Evolutionary conservation across 2,888 invertebrate species (phyloP).

Genomic region (Drosophila histrio): DNA sequence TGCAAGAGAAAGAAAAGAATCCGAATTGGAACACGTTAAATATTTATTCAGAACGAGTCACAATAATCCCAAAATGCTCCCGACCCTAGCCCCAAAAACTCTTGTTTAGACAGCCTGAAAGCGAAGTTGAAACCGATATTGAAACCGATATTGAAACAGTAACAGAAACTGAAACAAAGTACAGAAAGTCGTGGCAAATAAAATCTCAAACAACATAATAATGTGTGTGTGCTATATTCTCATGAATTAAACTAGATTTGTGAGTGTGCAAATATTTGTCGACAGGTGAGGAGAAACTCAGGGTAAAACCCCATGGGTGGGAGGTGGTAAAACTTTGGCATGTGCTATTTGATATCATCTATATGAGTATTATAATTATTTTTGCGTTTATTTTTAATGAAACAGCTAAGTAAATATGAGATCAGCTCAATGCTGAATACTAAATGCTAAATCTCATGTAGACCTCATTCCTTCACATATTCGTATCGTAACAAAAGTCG

Average conservation of each 20-base stretch:
- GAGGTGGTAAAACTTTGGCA: conserved; percentile 9
- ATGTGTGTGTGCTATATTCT: conserved; percentile 65
- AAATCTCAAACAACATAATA: conserved; percentile 63
- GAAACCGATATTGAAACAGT: conserved; percentile 6
- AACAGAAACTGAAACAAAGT: conserved; percentile 6
- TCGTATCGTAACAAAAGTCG: neutral
- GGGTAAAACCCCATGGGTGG: conserved; percentile 57
- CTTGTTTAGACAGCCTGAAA: conserved; percentile 63
- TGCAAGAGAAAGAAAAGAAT: conserved; percentile 65
- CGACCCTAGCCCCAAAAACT: neutral
- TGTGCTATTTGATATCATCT: neutral
- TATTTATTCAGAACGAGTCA: conserved; percentile 36
- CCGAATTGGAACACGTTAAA: conserved; percentile 39
- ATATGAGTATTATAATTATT: conserved; percentile 16
- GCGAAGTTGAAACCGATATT: conserved; percentile 16
- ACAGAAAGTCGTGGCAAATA: conserved; percentile 42
- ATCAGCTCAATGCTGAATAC: conserved; percentile 62
- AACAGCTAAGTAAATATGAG: conserved; percentile 67
- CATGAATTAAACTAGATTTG: conserved; percentile 78
- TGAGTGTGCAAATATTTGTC: conserved; percentile 72
- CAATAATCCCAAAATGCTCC: conserved; percentile 14
- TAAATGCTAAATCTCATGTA: conserved; percentile 73
- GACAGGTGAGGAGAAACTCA: conserved; percentile 33
- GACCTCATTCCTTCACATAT: conserved; percentile 40
- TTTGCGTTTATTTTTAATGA: conserved; percentile 44